Evolutionary conservation across 1,140 invertebrate species (phyloP).

Genomic region (Trichonephila inaurata): DNA sequence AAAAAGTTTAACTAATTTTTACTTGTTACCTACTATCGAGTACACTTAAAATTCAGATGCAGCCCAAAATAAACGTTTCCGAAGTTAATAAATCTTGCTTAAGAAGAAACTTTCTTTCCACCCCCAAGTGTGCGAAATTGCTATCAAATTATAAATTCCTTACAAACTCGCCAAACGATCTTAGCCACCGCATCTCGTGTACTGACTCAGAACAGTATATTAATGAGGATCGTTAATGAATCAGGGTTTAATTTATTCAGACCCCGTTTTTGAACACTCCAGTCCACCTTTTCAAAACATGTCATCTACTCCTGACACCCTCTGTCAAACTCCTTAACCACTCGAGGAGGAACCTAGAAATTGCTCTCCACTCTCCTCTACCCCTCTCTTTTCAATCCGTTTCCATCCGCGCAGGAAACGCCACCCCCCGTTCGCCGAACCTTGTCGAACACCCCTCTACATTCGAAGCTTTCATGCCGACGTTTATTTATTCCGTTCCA

Average conservation of each 20-base stretch:
- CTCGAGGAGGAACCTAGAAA: not conserved
- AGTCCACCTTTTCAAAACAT: conserved; percentile 39
- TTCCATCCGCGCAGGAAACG: not conserved
- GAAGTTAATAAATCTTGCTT: too few species aligned
- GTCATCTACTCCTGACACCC: conserved; percentile 17
- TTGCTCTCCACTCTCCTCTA: not conserved
- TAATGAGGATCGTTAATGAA: conserved; percentile 27
- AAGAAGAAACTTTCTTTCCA: too few species aligned
- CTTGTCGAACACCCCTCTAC: not conserved
- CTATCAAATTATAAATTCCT: not conserved
- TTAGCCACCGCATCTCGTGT: not conserved
- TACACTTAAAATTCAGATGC: too few species aligned
- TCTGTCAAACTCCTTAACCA: conserved; percentile 22
- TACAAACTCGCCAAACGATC: not conserved
- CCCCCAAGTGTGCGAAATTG: not conserved
- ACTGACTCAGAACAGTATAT: not conserved
- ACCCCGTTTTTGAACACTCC: conserved; percentile 21
- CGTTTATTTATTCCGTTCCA: not conserved
- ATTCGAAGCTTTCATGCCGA: not conserved
- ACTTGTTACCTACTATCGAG: too few species aligned
- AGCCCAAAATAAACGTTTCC: too few species aligned
- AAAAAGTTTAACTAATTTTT: too few species aligned
- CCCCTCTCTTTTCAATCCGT: not conserved
- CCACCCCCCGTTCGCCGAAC: not conserved
- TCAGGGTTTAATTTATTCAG: conserved; percentile 33